These are phyloP conservation scores for Octomys mimax DNA, from an alignment of 2,797 vertebrate species.

Conservation along the genomic window DNA sequence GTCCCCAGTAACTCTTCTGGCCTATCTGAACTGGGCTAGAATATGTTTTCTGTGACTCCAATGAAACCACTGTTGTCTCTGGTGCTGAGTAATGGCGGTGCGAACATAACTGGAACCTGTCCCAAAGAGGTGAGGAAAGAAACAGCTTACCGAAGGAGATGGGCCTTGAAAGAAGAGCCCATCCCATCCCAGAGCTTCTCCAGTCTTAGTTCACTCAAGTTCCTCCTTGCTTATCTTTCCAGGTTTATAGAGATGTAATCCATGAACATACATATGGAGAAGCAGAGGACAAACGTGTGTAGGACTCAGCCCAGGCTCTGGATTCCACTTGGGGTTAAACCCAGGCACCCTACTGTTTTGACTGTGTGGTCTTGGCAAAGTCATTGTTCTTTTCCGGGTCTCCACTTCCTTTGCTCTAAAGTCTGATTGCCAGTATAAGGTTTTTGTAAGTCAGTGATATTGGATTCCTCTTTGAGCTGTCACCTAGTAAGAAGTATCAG, in stretches of 20 bases:
- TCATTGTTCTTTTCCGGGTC: background rate
- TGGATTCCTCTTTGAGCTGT: background rate
- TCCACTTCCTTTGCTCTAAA: slow-evolving; percentile 34
- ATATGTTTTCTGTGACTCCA: background rate
- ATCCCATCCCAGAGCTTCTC: background rate
- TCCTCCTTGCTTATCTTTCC: background rate
- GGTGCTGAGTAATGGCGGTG: background rate
- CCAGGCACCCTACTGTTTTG: background rate
- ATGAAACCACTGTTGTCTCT: background rate
- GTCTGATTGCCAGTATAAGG: background rate
- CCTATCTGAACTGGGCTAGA: background rate
- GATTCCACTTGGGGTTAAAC: background rate
- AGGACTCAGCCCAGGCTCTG: background rate
- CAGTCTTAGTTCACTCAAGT: background rate
- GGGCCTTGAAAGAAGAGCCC: background rate
- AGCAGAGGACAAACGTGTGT: background rate
- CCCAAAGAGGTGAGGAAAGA: background rate
- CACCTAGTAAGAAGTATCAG: background rate
- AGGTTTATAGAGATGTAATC: background rate
- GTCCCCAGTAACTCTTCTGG: background rate
- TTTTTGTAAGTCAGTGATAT: background rate
- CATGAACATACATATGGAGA: background rate
- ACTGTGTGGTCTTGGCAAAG: background rate
- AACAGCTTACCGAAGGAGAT: background rate
- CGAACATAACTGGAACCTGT: background rate